Evolutionary conservation across 1,140 invertebrate genomes (phyloP), one percentile per base, ranked within the genome.

Genomic region (Cotesia chilonis): DNA sequence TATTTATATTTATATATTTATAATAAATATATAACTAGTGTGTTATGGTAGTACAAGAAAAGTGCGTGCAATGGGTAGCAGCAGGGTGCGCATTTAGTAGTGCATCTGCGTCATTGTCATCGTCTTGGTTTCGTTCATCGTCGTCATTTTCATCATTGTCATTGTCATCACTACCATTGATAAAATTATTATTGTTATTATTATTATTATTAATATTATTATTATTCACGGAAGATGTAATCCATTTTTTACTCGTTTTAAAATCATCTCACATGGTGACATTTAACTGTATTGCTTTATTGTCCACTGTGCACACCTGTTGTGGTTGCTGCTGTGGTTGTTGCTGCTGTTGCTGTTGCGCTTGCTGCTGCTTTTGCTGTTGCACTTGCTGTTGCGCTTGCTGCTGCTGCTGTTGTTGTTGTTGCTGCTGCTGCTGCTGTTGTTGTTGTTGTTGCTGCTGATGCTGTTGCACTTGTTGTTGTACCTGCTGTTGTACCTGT

Each of bases 211-310:
- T 35, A 28, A 41, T 41, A n/a, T 60, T 60, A 20, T 64, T 20
- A 4, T 64, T 38, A 14, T 9, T 14, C 66, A 9, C 5, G 12
- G 35, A 57, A 55, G n/a, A 57, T 55, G 12, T 12, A 20, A 59
- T 17, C 57, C 57, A 20, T 59, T 74, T 60, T 75, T 83, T 77
- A 76, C 79, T 28, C 6, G 76, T 75, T 77, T 78, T 76, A 82
- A 78, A 83, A 12, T 79, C 78, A 79, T 87, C 83, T 87, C 85
- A 87, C 83, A 87, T 87, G 79, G 84, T 87, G 78, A 86, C 84
- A 76, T 85, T 87, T 74, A 86, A 83, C 74, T 87, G 85, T 86
- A 87, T 86, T 84, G 84, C 85, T 85, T 87, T 87, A 72, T 83
- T 81, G 77, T 87, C 85, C 75, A 85, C 84, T 47, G 83, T 75